Evolutionary conservation across 2,888 invertebrate species (phyloP), one percentile per base, ranked within the genome.

Genomic region (Polyommatus icarus): DNA sequence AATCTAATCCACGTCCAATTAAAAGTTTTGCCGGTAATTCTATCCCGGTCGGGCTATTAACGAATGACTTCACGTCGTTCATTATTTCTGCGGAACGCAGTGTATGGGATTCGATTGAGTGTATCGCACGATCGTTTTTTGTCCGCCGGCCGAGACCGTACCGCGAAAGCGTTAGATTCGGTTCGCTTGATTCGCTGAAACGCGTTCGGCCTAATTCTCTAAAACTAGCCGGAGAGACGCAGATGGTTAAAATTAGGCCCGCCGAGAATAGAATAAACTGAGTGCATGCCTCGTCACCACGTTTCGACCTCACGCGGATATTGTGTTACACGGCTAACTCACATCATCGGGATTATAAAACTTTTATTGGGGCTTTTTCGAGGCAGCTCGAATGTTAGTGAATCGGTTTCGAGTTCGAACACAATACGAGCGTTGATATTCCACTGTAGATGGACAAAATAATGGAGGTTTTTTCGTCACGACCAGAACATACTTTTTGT

Each of bases 201-300:
- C 84, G 84, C 84, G 86, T 82, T 67, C 91, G 92, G 91, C 92
- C 91, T 91, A 93, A 92, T 92, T 94, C 67, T 93, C 93, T 92
- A 92, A 92, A 91, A 89, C 92, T 90, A 91, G 90, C 89, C 90
- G 89, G 90, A 86, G 92, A 92, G 91, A 93, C 93, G 92, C 91
- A 92, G 87, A 93, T 93, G 93, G 94, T 92, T 94, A 93, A 93
- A 94, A 94, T 94, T 93, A 94, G 94, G 89, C 87, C 87, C 88
- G 89, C 92, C 92, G 85, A 91, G 90, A 94, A 93, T 93, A 93
- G 93, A 89, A 90, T 91, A 90, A 92, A 92, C 91, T 88, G 88
- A 86, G 88, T 83, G 87, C 90, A 87, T 86, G 89, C 87, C 88
- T 87, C 90, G 89, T 88, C 88, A 88, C 88, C 87, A 87, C 85